Evolutionary conservation across 2,113 vertebrate genomes (phyloP).

Genomic region (Lepisosteus oculatus): DNA sequence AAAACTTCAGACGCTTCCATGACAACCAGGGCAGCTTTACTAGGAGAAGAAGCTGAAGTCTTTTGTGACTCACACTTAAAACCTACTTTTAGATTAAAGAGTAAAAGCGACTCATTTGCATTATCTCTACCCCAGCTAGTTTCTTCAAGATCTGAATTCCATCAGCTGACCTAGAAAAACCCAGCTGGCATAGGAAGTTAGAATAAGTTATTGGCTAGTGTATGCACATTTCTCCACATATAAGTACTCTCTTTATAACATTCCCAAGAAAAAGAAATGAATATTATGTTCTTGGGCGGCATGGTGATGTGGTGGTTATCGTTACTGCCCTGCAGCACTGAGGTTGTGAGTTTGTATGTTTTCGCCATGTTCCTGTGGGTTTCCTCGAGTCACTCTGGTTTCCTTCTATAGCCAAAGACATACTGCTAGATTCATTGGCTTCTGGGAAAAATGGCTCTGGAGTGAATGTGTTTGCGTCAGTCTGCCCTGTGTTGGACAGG

Average conservation of each 20-base stretch:
- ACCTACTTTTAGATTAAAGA: constrained; percentile 43
- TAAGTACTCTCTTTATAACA: constrained; percentile 66
- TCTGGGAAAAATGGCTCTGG: too few relatives aligned
- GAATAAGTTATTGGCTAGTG: constrained; percentile 47
- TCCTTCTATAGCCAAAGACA: too few relatives aligned
- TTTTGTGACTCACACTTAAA: constrained; percentile 49
- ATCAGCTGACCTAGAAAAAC: constrained; percentile 68
- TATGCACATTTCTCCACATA: constrained; percentile 51
- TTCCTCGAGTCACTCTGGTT: too few relatives aligned
- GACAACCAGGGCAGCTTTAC: constrained; percentile 47
- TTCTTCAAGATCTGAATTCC: constrained; percentile 14
- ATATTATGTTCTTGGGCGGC: too few relatives aligned
- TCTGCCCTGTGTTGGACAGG: too few relatives aligned
- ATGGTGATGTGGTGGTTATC: too few relatives aligned
- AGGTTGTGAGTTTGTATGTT: too few relatives aligned
- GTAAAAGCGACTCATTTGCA: constrained; percentile 44
- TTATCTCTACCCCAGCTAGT: constrained; percentile 20
- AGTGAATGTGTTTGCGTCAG: too few relatives aligned
- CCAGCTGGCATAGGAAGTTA: constrained; percentile 1
- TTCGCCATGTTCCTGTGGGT: too few relatives aligned
- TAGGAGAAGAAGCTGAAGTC: constrained; percentile 24
- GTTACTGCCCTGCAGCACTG: too few relatives aligned
- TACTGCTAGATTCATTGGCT: too few relatives aligned
- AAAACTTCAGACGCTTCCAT: constrained; percentile 7
- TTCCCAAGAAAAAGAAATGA: constrained; percentile 38